Base-by-base conservation (phyloP, 2,113 vertebrate genomes). In the Periophthalmus modestus region DNA sequence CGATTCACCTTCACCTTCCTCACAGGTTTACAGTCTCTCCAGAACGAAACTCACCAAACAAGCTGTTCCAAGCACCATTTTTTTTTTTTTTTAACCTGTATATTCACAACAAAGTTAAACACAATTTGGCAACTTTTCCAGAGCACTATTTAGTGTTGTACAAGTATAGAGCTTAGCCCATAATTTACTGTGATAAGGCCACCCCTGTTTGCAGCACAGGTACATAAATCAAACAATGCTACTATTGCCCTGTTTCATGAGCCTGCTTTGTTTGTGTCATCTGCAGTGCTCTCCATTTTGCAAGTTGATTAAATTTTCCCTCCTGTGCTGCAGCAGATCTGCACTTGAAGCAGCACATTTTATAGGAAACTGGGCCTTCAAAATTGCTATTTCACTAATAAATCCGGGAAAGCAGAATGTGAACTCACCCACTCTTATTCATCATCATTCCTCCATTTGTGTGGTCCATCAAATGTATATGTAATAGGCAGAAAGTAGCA, bases 401-500 rank as follows among this genome's bases (percentile, higher is more conserved):
- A 80, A 79, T 77, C 39, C 28, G 58, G 11, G 28, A 33, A 67
- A 48, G 55, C 54, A 74, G 43, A 73, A 67, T 57, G 47, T 4
- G 14, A 13, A 47, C 66, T 62, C 61, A 33, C 5, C 46, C 52
- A 63, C 71, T 74, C 59, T 7, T 66, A 39, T 47, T 15, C 34
- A 39, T 39, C 34, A n/a, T 78, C 36, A 52, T 36, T 23, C 28
- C 18, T 15, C 48, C 24, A 57, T 74, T 74, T 71, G 36, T 62
- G 18, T 58, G 43, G 59, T 63, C 66, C 18, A 15, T 13, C 57
- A 55, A 59, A 77, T 58, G 65, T 65, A 58, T 47, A 46, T 11
- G 55, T n/a, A 81, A 54, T 68, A 39, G 68, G 36, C 15, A 75
- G 28, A 71, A 43, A 48, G 57, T 14, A 13, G 72, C 72, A 81